phyloP scores from a whole-genome alignment of 1,140 invertebrate species.

The Drosophila malerkotliana region DNA sequence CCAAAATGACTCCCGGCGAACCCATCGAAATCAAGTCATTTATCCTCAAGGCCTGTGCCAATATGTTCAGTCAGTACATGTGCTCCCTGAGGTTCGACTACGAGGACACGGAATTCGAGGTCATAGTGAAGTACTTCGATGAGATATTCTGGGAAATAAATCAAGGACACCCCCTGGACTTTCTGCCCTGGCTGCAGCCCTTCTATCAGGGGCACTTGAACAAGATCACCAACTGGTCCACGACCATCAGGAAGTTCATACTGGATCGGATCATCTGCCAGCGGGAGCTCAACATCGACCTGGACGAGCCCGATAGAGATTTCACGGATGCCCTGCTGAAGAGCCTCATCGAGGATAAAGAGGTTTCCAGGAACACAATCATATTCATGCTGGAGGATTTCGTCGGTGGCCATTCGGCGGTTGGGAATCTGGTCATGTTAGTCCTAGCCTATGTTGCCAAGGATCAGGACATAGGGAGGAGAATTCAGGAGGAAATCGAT shows the following conservation, averaged over 20 bases:
- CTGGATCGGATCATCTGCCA: constrained; percentile 88
- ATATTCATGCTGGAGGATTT: constrained; percentile 93
- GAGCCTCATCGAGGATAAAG: constrained; percentile 87
- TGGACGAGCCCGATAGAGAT: constrained; percentile 86
- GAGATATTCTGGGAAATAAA: constrained; percentile 96
- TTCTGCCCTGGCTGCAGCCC: constrained; percentile 91
- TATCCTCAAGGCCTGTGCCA: constrained; percentile 89
- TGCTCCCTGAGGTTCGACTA: constrained; percentile 90
- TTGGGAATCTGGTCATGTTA: constrained; percentile 93
- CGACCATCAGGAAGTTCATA: constrained; percentile 90
- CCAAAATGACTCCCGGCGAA: constrained; percentile 80
- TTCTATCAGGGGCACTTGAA: constrained; percentile 89
- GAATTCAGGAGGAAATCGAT: constrained; percentile 90
- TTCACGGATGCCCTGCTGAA: constrained; percentile 90
- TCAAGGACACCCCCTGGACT: constrained; percentile 94
- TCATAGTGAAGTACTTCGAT: constrained; percentile 90
- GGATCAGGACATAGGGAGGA: constrained; percentile 86
- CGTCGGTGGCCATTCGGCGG: constrained; percentile 93
- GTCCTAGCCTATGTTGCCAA: constrained; percentile 88
- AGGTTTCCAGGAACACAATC: constrained; percentile 87
- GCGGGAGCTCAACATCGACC: constrained; percentile 85
- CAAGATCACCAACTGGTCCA: constrained; percentile 88
- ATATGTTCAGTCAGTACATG: constrained; percentile 94
- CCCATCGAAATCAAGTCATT: constrained; percentile 86
- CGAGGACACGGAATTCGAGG: constrained; percentile 87